Evolutionary conservation across 2,888 invertebrate species (phyloP), one percentile per base, ranked within the genome.

Genomic region (Dinocampus coccinellae): DNA sequence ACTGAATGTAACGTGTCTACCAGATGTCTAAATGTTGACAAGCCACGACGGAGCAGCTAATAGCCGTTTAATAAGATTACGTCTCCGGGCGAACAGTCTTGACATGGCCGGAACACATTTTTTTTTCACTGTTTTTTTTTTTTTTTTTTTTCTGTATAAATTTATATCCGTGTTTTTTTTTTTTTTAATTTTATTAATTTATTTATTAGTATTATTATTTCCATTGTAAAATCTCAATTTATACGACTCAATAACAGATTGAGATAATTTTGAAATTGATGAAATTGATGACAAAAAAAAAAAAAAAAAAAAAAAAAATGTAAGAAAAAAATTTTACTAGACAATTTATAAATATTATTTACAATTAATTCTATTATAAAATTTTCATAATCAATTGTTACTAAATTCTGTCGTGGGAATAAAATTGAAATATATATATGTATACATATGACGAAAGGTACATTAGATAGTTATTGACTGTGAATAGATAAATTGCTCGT

Each of bases 1-100:
- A 80, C 81, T 80, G 82, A 84, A 84, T 84, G 83, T 84, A 83
- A 80, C 83, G 81, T 82, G 85, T 85, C 85, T 84, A 84, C 82
- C 83, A 82, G 85, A 84, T 84, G 85, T 85, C 85, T 84, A 85
- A 85, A 85, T 85, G 85, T 85, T 85, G 85, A 85, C 84, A 84
- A 85, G 85, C 81, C 83, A 79, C 80, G 82, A 79, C 84, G 84
- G 47, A 83, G 82, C 83, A 83, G 84, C 84, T 85, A 85, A 85
- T 85, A 85, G 82, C 84, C 85, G 84, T 85, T 85, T 85, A 85
- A 85, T 85, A 85, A 85, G 85, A 85, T 85, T 85, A 85, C 83
- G 85, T 85, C 84, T 83, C 80, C 80, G 77, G 79, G 77, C 78
- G 82, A 81, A 82, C 81, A 79, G 80, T 81, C 82, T 81, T 84